These are phyloP conservation scores for Drosophila aldrichi DNA, from an alignment of 2,888 invertebrate species.

Conservation along the genomic window DNA sequence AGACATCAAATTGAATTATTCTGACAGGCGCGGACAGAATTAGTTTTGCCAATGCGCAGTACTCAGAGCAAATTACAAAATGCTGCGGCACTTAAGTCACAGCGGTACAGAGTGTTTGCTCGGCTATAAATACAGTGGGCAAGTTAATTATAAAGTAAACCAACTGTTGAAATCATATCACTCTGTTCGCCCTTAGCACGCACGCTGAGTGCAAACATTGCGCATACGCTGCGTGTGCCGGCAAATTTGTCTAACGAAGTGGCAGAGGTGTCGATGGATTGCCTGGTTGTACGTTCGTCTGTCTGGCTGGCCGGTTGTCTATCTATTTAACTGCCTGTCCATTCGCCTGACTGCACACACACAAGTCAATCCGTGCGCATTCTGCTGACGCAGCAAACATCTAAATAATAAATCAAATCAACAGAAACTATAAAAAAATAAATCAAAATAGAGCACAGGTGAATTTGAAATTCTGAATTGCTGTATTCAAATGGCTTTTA, in stretches of 20 bases:
- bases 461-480: slow-evolving; percentile 13
- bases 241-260: slow-evolving; percentile 44
- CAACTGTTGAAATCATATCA: slow-evolving; percentile 11
- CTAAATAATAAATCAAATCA: slow-evolving; percentile 66
- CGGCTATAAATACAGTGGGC: slow-evolving; percentile 1
- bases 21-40: slow-evolving; percentile 68
- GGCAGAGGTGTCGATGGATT: slow-evolving; percentile 58
- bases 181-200: slow-evolving; percentile 11
- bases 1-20: slow-evolving; percentile 69
- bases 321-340: slow-evolving; percentile 19
- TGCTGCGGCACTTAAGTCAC: slow-evolving; percentile 17
- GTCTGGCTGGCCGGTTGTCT: neutral
- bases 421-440: slow-evolving; percentile 52
- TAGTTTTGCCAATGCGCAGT: slow-evolving; percentile 40
- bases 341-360: slow-evolving; percentile 24
- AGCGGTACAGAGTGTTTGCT: neutral
- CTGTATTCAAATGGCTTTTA: slow-evolving; percentile 10
- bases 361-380: slow-evolving; percentile 31
- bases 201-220: slow-evolving; percentile 37
- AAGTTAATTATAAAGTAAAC: slow-evolving; percentile 27
- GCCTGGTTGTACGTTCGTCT: neutral
- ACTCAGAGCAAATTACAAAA: slow-evolving; percentile 25
- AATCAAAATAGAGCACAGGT: slow-evolving; percentile 20
- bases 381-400: slow-evolving; percentile 55
- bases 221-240: slow-evolving; percentile 62